Evolutionary conservation across 2,888 invertebrate genomes (phyloP).

Genomic region (Epistrophe grossulariae): DNA sequence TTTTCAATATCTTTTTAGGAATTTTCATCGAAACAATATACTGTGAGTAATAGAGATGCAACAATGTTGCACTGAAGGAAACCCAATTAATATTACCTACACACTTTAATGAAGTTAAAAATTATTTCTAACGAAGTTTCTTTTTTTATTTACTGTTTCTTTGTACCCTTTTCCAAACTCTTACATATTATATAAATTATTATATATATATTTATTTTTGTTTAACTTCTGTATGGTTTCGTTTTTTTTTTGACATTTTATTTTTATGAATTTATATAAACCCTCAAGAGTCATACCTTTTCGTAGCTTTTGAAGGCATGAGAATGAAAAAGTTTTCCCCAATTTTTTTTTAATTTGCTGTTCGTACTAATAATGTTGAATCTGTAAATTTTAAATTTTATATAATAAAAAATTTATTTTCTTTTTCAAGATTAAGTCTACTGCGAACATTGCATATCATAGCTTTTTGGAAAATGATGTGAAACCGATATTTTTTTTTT

Average conservation of each 20-base stretch:
- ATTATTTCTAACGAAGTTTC: conserved; percentile 65
- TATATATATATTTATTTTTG: conserved; percentile 32
- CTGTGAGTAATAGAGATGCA: conserved; percentile 81
- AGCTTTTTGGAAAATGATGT: conserved; percentile 52
- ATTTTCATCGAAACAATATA: conserved; percentile 84
- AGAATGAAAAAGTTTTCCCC: conserved; percentile 66
- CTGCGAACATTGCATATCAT: conserved; percentile 49
- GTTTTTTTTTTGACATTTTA: conserved; percentile 22
- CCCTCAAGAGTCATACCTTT: conserved; percentile 50
- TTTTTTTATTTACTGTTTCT: conserved; percentile 52
- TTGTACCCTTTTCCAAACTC: conserved; percentile 48
- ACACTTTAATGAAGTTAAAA: conserved; percentile 54
- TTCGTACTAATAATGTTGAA: conserved; percentile 57
- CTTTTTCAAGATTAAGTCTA: conserved; percentile 44
- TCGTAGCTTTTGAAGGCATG: conserved; percentile 68
- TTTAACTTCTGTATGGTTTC: conserved; percentile 53
- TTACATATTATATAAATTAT: background rate
- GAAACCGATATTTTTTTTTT: conserved; percentile 19
- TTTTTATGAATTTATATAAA: conserved; percentile 3
- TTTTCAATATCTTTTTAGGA: conserved; percentile 81
- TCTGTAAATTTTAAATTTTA: conserved; percentile 5
- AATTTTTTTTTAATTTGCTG: conserved; percentile 45
- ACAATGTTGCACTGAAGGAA: conserved; percentile 59
- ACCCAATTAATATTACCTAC: conserved; percentile 34
- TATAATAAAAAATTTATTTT: conserved; percentile 21